Conservation (phyloP, 2,888 invertebrate genomes). For the Trichogramma evanescens region DNA sequence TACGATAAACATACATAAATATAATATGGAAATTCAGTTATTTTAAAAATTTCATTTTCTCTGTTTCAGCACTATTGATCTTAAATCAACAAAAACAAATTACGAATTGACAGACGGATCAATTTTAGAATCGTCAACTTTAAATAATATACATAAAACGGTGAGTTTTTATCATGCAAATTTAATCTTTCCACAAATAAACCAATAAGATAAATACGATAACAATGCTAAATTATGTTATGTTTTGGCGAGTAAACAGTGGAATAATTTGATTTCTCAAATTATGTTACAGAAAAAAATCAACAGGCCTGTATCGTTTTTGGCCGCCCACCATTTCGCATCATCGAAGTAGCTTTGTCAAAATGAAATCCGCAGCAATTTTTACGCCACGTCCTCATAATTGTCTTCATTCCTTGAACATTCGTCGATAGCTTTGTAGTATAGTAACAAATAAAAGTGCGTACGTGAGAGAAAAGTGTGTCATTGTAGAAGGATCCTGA, state of each 20-base stretch:
- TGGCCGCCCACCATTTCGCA: constrained; percentile 15
- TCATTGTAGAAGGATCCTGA: constrained; percentile 17
- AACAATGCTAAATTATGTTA: not conserved
- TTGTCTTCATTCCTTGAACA: constrained; percentile 19
- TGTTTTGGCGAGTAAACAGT: not conserved
- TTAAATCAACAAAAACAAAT: constrained; percentile 11
- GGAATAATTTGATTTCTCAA: not conserved
- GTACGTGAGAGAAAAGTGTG: constrained; percentile 12
- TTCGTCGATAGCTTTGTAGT: constrained; percentile 23
- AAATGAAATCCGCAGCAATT: constrained; percentile 9
- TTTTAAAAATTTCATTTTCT: constrained; percentile 1
- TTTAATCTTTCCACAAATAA: constrained; percentile 4
- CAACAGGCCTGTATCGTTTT: constrained; percentile 8
- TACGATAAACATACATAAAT: too few species aligned
- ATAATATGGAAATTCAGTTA: too few species aligned
- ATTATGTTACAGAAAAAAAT: constrained; percentile 17
- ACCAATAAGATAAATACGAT: not conserved
- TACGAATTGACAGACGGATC: constrained; percentile 20
- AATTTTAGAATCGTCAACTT: constrained; percentile 16
- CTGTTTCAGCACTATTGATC: constrained; percentile 18
- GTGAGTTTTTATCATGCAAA: constrained; percentile 14
- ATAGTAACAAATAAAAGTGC: not conserved
- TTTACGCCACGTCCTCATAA: constrained; percentile 9
- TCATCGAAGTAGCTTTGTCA: constrained; percentile 20
- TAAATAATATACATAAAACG: constrained; percentile 20